phyloP scores from a whole-genome alignment of 1,140 invertebrate genomes.

The Eriosoma lanigerum region DNA sequence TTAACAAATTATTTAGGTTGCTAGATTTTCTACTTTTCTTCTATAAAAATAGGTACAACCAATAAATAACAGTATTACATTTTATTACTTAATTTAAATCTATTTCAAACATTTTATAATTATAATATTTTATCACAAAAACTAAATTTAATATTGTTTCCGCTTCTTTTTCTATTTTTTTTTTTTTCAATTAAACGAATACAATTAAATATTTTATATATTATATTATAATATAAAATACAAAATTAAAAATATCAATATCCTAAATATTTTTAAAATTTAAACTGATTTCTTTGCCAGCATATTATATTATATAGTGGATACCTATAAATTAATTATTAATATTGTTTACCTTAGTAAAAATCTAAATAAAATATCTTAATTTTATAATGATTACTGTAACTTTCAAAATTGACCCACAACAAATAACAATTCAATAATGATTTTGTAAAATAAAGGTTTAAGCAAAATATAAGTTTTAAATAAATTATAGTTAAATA shows the following conservation, averaged over 20 bases:
- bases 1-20: not conserved
- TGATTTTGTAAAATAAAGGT: too few species aligned
- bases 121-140: constrained; percentile 2
- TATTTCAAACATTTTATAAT: constrained; percentile 12
- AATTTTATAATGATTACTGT: constrained; percentile 3
- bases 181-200: not conserved
- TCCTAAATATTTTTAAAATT: not conserved
- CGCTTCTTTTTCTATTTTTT: too few species aligned
- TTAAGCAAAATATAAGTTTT: not conserved
- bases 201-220: not conserved
- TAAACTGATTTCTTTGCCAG: not conserved
- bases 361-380: not conserved
- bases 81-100: constrained; percentile 11
- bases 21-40: constrained; percentile 40
- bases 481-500: not conserved
- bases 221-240: not conserved
- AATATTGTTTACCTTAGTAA: constrained; percentile 14
- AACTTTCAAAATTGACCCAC: not conserved
- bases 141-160: not conserved
- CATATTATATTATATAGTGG: not conserved
- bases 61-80: not conserved
- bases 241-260: not conserved
- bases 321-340: not conserved
- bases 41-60: not conserved
- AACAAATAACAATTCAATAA: constrained; percentile 12